phyloP scores from a whole-genome alignment of 2,113 vertebrate species.

The Sterna hirundo region DNA sequence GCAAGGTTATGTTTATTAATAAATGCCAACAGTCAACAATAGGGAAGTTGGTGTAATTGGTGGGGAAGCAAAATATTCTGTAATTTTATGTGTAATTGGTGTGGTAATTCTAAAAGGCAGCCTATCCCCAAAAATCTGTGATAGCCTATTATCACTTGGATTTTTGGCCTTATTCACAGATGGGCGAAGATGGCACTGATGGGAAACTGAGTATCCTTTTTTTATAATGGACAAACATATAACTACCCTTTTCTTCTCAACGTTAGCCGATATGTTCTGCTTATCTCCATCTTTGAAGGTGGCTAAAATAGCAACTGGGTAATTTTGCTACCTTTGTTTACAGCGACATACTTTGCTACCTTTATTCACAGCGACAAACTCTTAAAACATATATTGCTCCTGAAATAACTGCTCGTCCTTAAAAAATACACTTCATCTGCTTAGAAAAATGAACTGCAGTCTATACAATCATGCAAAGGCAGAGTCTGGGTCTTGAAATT shows the following conservation, averaged over 20 bases:
- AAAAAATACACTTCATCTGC: not conserved
- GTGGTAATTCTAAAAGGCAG: not conserved
- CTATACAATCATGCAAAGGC: not conserved
- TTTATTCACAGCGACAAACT: not conserved
- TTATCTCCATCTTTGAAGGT: not conserved
- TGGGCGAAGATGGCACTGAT: not conserved
- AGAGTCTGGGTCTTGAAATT: not conserved
- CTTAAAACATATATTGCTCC: not conserved
- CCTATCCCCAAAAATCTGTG: not conserved
- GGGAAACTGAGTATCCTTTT: not conserved
- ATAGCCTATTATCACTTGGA: not conserved
- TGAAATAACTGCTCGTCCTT: not conserved
- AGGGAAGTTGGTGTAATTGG: not conserved
- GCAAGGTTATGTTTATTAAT: not conserved
- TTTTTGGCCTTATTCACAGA: not conserved
- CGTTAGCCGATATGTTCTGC: not conserved
- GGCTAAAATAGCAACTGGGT: not conserved
- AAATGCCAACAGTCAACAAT: not conserved
- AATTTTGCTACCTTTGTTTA: not conserved
- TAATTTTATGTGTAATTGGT: not conserved
- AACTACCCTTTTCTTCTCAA: not conserved
- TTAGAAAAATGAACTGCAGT: not conserved
- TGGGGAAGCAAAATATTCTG: not conserved
- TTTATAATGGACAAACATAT: not conserved
- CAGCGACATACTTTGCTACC: not conserved